Percentiles rank a stretch among this genome's conserved stretches.
Conservation (phyloP, 2,113 vertebrate species). For the Marmota monax region DNA sequence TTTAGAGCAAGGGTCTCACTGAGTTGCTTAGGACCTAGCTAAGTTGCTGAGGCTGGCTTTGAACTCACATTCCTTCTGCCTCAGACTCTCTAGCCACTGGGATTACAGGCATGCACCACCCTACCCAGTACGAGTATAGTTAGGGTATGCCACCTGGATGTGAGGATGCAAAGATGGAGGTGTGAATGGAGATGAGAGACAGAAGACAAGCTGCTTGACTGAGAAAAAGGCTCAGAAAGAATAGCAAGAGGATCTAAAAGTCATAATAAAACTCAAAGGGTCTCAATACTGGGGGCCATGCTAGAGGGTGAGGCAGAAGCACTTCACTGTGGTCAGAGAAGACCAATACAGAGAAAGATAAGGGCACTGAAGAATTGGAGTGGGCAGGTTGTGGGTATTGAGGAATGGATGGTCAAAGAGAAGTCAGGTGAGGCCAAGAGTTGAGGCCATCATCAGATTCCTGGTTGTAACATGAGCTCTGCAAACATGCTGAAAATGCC, state of each 20-base stretch:
- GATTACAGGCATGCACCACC: too few relatives aligned
- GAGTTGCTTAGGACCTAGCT: too few relatives aligned
- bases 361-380: neutral
- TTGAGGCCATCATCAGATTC: neutral
- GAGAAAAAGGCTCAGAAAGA: neutral
- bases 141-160: neutral
- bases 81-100: too few relatives aligned
- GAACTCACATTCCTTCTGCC: too few relatives aligned
- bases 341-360: neutral
- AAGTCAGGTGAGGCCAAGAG: neutral
- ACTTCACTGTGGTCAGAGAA: neutral
- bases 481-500: neutral
- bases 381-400: too few relatives aligned
- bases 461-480: neutral
- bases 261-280: neutral
- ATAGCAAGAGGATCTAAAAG: neutral
- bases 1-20: too few relatives aligned
- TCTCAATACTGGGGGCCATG: neutral
- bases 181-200: neutral
- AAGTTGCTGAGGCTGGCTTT: too few relatives aligned
- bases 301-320: neutral
- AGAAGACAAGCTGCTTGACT: neutral
- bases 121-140: too few relatives aligned
- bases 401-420: neutral
- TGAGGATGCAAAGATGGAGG: neutral